phyloP scores from a whole-genome alignment of 2,113 vertebrate genomes.

The Microtus ochrogaster region DNA sequence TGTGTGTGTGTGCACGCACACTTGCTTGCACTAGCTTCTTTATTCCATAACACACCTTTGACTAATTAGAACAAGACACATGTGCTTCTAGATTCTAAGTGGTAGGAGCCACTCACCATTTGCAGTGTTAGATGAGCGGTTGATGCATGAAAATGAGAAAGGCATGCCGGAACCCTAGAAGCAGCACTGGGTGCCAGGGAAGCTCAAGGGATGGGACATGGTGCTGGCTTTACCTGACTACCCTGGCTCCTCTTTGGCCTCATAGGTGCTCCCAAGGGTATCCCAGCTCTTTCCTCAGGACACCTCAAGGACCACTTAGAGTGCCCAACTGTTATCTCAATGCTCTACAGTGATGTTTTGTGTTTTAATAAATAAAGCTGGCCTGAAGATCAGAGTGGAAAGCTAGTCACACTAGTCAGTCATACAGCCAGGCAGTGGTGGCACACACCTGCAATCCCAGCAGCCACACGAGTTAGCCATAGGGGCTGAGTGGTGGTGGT shows the following conservation, averaged over 20 bases:
- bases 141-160: neutral
- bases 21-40: neutral
- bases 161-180: neutral
- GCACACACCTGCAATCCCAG: too few relatives aligned
- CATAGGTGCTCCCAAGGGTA: neutral
- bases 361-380: too few relatives aligned
- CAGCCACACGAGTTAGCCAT: too few relatives aligned
- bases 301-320: neutral
- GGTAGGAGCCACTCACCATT: neutral
- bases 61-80: neutral
- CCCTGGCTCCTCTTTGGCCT: accelerated
- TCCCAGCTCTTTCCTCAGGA: neutral
- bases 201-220: neutral
- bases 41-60: neutral
- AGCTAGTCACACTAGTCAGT: too few relatives aligned
- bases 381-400: too few relatives aligned
- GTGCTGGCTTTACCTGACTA: neutral
- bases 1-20: too few relatives aligned
- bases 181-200: neutral
- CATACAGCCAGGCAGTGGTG: too few relatives aligned
- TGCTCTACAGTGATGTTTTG: neutral
- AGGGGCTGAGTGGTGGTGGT: too few relatives aligned
- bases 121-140: neutral
- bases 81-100: neutral
- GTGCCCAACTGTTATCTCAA: neutral